Percentiles rank a stretch among this genome's conserved stretches.
These are phyloP conservation scores for Paracanthobrama guichenoti DNA, from an alignment of 2,113 vertebrate genomes.

Conservation along the genomic window DNA sequence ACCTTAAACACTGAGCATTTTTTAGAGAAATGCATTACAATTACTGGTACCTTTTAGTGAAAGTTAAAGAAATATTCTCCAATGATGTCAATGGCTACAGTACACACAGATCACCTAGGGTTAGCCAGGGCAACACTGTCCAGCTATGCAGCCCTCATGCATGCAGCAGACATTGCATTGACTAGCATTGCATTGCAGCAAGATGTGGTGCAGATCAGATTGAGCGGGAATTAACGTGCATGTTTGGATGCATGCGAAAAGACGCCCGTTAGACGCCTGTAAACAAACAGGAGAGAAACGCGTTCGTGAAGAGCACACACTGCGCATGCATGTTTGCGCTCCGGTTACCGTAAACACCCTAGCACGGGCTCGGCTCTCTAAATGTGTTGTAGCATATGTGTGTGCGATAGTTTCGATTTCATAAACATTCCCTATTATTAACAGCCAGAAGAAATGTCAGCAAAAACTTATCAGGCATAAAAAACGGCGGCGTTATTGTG, in stretches of 20 bases:
- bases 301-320: background rate
- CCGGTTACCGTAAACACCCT: constrained; percentile 30
- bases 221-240: background rate
- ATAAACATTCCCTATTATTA: background rate
- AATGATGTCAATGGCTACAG: background rate
- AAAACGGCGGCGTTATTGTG: background rate
- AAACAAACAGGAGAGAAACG: background rate
- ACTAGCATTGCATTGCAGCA: constrained; percentile 7
- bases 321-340: constrained; percentile 28
- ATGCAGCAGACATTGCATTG: background rate
- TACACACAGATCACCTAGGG: background rate
- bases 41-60: background rate
- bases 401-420: background rate
- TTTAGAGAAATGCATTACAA: constrained; percentile 77
- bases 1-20: constrained; percentile 81
- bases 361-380: background rate
- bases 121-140: background rate
- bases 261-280: background rate
- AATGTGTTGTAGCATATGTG: background rate
- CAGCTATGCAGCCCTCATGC: background rate
- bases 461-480: background rate
- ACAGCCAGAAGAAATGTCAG: too few species aligned
- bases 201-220: background rate
- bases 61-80: background rate
- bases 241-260: background rate